Base-by-base conservation (phyloP, 2,888 invertebrate genomes). In the Pseudoips prasinana region DNA sequence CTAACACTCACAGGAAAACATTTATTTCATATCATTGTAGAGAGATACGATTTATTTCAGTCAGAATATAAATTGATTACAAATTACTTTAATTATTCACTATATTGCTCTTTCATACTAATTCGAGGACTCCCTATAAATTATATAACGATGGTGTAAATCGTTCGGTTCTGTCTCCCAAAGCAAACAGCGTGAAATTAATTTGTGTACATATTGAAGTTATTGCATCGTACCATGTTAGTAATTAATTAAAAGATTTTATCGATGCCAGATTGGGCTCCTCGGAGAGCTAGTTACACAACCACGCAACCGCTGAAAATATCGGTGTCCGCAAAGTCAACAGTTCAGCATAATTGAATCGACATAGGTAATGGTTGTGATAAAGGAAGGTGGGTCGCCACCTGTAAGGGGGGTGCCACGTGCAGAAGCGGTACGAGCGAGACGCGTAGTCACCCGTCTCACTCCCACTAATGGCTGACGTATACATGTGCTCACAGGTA, bases 301-400 rank as follows among this genome's bases (percentile, higher is more conserved):
- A 49, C 29, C 37, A n/a, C n/a, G 37, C 39, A 18, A 49, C 56
- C 60, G 55, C 53, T 62, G 62, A 72, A 78, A 71, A 76, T 65
- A 73, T 66, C 61, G 63, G 50, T 66, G 59, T 67, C 63, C 58
- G 48, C 65, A 68, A 64, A 75, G 73, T 79, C 74, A 80, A 78
- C 80, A 79, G 64, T 74, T 77, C 70, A 66, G 64, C 64, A 64
- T 76, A 82, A 82, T 81, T 81, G 75, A 79, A 77, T 75, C 70
- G 71, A 68, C 77, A 67, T 65, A 64, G 67, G 64, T 67, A 71
- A 69, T 68, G 64, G 63, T 61, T 47, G 56, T 58, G 62, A 64
- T 71, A 69, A 67, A 63, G 61, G 58, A 49, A 52, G 49, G 53
- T 43, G 50, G 55, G 42, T 35, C 36, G 50, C 59, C 53, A 69